These are phyloP conservation scores for Cephus rjabovi DNA, from an alignment of 2,888 invertebrate species.

Conservation along the genomic window DNA sequence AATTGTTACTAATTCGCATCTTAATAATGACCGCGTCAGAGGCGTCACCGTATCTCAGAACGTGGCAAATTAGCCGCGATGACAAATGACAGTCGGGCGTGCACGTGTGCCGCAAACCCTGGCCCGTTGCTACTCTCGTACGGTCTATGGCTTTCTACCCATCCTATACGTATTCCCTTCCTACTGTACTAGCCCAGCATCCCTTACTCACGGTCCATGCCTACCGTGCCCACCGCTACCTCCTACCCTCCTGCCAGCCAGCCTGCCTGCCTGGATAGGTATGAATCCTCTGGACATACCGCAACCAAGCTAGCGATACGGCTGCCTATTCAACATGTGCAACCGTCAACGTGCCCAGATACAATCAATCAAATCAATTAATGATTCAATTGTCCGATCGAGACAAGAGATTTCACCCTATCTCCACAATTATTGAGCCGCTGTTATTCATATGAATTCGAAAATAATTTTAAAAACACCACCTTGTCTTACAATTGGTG, in stretches of 20 bases:
- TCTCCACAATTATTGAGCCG: not conserved
- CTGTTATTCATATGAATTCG: not conserved
- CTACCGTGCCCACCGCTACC: not conserved
- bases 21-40: slow-evolving; percentile 67
- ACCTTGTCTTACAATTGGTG: not conserved
- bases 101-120: slow-evolving; percentile 37
- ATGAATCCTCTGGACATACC: slow-evolving; percentile 55
- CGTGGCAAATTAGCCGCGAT: slow-evolving; percentile 66
- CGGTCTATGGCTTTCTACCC: slow-evolving; percentile 25
- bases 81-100: slow-evolving; percentile 61
- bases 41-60: slow-evolving; percentile 67
- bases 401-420: not conserved
- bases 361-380: slow-evolving; percentile 64
- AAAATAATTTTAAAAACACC: not conserved
- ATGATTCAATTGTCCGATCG: slow-evolving; percentile 58
- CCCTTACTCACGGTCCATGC: slow-evolving; percentile 15
- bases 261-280: slow-evolving; percentile 31
- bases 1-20: slow-evolving; percentile 68
- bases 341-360: slow-evolving; percentile 60
- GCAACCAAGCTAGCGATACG: slow-evolving; percentile 45
- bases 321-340: slow-evolving; percentile 62
- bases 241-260: slow-evolving; percentile 17
- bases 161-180: slow-evolving; percentile 15
- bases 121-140: slow-evolving; percentile 21
- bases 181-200: not conserved